Base-by-base conservation (phyloP, 2,888 invertebrate genomes). In the Sipunculus nudus region DNA sequence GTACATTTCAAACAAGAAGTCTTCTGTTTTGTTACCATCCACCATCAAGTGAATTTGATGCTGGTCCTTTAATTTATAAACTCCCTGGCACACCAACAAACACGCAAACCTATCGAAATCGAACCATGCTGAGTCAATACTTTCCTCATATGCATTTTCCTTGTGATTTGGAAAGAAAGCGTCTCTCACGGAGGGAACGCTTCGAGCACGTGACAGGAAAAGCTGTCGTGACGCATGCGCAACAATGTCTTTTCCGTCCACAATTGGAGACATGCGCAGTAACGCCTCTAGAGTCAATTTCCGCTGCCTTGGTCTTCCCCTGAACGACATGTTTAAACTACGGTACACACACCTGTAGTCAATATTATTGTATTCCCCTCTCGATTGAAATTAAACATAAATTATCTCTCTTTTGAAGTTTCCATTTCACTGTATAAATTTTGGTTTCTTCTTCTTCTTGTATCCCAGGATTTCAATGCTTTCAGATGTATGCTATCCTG, bases 161-260 rank as follows among this genome's bases (percentile, higher is more conserved):
- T 61, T 53, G 32, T 73, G 70, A n/a, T 69, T 61, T 13, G 75
- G 71, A 59, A 80, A 81, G 68, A 80, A 81, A 56, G 32, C 69
- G 2, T 68, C 72, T 45, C 68, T 74, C n/a, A 81, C 77, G 32
- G 67, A 62, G 2, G 70, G 62, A 59, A 79, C 74, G 38, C 64
- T 65, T 65, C 77, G 75, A 58, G 78, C 62, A 47, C 73, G 72
- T 47, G 77, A 73, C 25, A 79, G 35, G 5, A 81, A 65, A 4
- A 80, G 61, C 26, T 74, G 73, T 26, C 80, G 68, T 29, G 78
- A 69, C 10, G 77, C 77, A 25, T 72, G 59, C 25, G 75, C 68
- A 4, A 77, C 77, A 16, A 75, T 53, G 60, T 81, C 80, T 26
- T 64, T 53, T 8, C 73, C 77, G 29, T 70, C 60, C 28, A 71